Base-by-base conservation (phyloP, 2,888 invertebrate genomes). In the Macaria liturata region DNA sequence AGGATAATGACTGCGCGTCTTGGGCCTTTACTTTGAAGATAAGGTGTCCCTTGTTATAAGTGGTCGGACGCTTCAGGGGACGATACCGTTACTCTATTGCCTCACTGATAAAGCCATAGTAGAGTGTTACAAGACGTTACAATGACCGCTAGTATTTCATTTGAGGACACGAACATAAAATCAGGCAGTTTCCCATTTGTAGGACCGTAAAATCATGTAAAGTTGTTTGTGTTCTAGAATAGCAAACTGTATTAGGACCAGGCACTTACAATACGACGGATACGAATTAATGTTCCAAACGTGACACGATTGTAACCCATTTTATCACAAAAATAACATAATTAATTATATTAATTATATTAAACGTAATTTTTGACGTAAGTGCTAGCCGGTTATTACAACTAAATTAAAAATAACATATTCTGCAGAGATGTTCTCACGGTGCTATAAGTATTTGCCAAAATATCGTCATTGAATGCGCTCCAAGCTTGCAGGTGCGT, bases 401-500 rank as follows among this genome's bases (percentile, higher is more conserved):
- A n/a, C 34, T 6, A 34, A 40, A 40, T 6, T 3, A 34, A 54
- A 49, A 49, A 49, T 50, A 53, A 54, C 32, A 32, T 47, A 62
- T 64, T 55, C 49, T 43, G 43, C 52, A 46, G 32, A 34, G 62
- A 66, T 61, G 65, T 67, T 88, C 88, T 80, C 88, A 88, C 86
- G 85, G 59, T 69, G 62, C 65, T 70, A 71, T 80, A 78, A 72
- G 75, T 76, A 73, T 80, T 80, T 69, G 74, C 72, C 76, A 76
- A 80, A 81, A 80, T 68, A 68, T 64, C 66, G 64, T 70, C 66
- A 74, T 72, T 72, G 67, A 74, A 42, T 42, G 42, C 4, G 9
- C 42, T 68, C 20, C 61, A 70, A 72, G 72, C 75, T 76, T 54
- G 71, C 89, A 89, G 87, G 87, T 88, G 90, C 74, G 72, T 67